These are phyloP conservation scores for Eretmocerus hayati DNA, from an alignment of 2,888 invertebrate genomes.

Conservation along the genomic window DNA sequence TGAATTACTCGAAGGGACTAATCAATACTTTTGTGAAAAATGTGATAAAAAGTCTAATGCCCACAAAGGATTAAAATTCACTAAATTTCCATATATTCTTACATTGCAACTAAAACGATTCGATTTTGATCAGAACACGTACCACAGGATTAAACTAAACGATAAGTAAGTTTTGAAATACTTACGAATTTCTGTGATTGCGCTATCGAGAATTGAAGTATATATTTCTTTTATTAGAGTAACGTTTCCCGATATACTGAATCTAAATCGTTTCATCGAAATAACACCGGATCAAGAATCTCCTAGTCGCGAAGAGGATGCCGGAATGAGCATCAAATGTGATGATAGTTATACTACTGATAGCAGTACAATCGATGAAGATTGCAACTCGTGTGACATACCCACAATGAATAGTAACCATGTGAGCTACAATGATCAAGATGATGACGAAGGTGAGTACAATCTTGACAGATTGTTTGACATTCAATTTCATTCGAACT, in stretches of 20 bases:
- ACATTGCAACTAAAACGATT: slow-evolving; percentile 83
- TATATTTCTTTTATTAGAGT: slow-evolving; percentile 53
- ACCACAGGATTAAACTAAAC: slow-evolving; percentile 80
- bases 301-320: slow-evolving; percentile 46
- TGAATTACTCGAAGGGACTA: slow-evolving; percentile 74
- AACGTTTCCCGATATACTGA: slow-evolving; percentile 71
- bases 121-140: slow-evolving; percentile 79
- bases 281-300: slow-evolving; percentile 39
- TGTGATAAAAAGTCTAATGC: slow-evolving; percentile 83
- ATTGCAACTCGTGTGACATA: slow-evolving; percentile 43
- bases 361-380: slow-evolving; percentile 61
- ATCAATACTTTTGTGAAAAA: slow-evolving; percentile 81
- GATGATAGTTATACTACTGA: slow-evolving; percentile 66
- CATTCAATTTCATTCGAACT: too few relatives aligned
- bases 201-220: background rate
- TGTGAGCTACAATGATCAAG: slow-evolving; percentile 43
- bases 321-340: slow-evolving; percentile 48
- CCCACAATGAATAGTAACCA: slow-evolving; percentile 29
- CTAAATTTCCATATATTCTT: slow-evolving; percentile 77
- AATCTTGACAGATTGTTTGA: background rate
- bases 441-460: slow-evolving; percentile 57
- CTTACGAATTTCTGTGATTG: slow-evolving; percentile 7
- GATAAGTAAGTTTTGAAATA: slow-evolving; percentile 58
- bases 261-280: slow-evolving; percentile 67
- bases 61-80: slow-evolving; percentile 82